Base-by-base conservation (phyloP, 2,888 invertebrate genomes). In the Cataglyphis cursor region DNA sequence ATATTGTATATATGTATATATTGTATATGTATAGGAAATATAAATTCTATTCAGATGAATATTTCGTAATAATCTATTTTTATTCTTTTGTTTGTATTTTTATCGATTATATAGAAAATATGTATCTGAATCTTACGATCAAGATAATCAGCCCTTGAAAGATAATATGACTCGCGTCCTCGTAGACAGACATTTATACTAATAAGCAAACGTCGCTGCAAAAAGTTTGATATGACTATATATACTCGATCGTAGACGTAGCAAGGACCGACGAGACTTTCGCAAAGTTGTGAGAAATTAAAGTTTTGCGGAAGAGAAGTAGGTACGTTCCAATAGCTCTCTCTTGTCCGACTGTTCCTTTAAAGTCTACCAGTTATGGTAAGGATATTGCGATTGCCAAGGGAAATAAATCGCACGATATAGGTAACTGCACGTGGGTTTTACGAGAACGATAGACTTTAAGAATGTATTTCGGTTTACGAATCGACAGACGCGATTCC, bases 261-360 rank as follows among this genome's bases (percentile, higher is more conserved):
- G 89, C 51, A 74, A 84, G 80, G 81, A 83, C 72, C 68, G 61
- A 74, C 59, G 83, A 83, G 89, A 90, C 87, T 90, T 90, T 85
- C 68, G 75, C 82, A 75, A 90, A 90, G 86, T 90, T 85, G 87
- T 90, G 87, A 90, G 89, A 90, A 90, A 90, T 90, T 90, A 90
- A 90, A 90, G 86, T 90, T 90, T 88, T 84, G 81, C 41, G 57
- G 1, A 72, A 73, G 31, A 72, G 31, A 72, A 73, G 57, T 78
- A 44, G 57, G 15, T 57, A 54, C 54, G 70, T 24, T 57, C 76
- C 54, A 51, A 51, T 54, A 68, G 76, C 70, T 28, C 73, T 64
- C 44, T 31, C 41, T 24, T 41, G 73, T 70, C 57, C 21, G 57
- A 70, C 78, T 80, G 78, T 72, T 57, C 72, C 41, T 59, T 78